A percentile compares a stretch with the other conserved stretches of the same genome.
Evolutionary conservation across 2,797 vertebrate species (phyloP).

Genomic region (Amniataba percoides): DNA sequence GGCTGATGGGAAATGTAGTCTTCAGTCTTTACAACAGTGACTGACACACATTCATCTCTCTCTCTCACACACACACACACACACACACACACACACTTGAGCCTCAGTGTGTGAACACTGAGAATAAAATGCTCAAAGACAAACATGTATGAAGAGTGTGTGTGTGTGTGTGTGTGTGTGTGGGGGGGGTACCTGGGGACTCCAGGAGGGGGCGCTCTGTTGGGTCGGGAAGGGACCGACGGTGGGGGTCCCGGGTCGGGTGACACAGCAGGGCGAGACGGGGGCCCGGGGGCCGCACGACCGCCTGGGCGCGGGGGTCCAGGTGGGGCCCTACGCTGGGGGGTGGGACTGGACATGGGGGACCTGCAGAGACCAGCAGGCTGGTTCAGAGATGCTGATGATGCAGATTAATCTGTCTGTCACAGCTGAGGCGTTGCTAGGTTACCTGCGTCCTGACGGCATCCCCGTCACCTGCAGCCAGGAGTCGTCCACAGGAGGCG

Average conservation of each 20-base stretch:
- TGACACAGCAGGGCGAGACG: slow-evolving; percentile 93
- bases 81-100: too few species aligned
- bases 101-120: too few species aligned
- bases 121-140: too few species aligned
- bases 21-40: too few species aligned
- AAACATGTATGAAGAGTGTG: too few species aligned
- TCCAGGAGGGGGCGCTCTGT: slow-evolving; percentile 94
- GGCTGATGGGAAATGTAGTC: background rate
- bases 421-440: background rate
- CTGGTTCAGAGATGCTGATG: background rate
- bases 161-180: background rate
- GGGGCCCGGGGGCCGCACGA: slow-evolving; percentile 89
- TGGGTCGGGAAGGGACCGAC: slow-evolving; percentile 93
- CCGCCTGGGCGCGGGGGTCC: slow-evolving; percentile 93
- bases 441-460: slow-evolving; percentile 93
- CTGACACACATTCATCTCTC: too few species aligned
- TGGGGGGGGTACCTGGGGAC: slow-evolving; percentile 90
- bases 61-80: too few species aligned
- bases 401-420: accelerated
- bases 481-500: slow-evolving; percentile 96
- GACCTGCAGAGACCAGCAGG: slow-evolving; percentile 82
- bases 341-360: slow-evolving; percentile 96
- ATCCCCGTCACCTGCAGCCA: slow-evolving; percentile 96
- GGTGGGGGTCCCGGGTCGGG: slow-evolving; percentile 93
- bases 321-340: slow-evolving; percentile 93